phyloP scores from a whole-genome alignment of 2,113 vertebrate genomes.

The Alaudala cheleensis region DNA sequence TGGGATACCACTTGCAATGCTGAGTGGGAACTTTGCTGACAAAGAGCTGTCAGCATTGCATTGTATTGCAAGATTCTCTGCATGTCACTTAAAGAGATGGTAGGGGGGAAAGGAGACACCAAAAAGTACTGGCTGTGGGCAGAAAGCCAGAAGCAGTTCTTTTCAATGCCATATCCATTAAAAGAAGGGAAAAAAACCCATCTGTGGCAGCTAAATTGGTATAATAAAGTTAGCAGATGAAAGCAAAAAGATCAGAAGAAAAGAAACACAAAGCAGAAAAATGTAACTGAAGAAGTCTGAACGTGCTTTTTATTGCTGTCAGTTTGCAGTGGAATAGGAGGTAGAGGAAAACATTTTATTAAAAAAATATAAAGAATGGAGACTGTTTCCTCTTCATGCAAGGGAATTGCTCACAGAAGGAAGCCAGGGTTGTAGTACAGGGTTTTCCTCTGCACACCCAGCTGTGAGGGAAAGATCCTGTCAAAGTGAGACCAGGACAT shows the following conservation, averaged over 20 bases:
- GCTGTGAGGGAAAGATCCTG: fast-evolving
- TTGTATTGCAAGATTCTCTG: background rate
- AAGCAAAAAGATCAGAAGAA: constrained; percentile 64
- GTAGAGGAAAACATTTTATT: constrained; percentile 36
- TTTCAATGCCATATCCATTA: constrained; percentile 25
- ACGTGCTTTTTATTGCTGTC: background rate
- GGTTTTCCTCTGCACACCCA: background rate
- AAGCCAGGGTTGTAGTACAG: background rate
- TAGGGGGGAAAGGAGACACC: background rate
- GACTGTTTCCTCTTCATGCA: background rate
- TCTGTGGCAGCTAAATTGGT: constrained; percentile 36
- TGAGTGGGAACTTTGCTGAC: background rate
- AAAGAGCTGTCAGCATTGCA: background rate
- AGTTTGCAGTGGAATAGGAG: background rate
- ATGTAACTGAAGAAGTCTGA: constrained; percentile 38
- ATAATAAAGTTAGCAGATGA: constrained; percentile 52
- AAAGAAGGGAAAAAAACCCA: background rate
- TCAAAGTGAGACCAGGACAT: background rate
- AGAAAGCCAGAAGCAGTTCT: constrained; percentile 2
- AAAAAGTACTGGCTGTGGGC: background rate
- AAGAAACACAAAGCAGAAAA: constrained; percentile 38
- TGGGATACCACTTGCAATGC: background rate
- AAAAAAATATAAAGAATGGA: background rate
- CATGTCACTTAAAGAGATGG: background rate
- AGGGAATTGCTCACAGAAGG: background rate